Conservation (phyloP, 2,888 invertebrate species). For the Morinoia aosen region DNA sequence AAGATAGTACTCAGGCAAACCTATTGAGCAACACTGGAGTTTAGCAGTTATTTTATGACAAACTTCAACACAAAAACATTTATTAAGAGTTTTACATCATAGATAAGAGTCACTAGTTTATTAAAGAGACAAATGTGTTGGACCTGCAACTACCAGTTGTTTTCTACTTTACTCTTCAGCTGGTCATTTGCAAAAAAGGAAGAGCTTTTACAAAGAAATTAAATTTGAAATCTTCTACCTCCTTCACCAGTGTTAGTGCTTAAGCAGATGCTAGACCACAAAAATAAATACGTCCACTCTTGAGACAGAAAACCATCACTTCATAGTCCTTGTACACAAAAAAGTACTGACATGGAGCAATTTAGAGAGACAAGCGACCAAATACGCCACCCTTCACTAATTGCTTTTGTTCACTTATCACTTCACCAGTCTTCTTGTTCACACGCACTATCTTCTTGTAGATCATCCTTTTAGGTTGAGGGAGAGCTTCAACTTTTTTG, state of each 20-base stretch:
- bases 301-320: neutral
- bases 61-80: neutral
- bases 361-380: conserved; percentile 37
- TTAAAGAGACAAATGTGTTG: no score
- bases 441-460: conserved; percentile 64
- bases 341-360: neutral
- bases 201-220: no score
- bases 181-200: no score
- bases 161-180: no score
- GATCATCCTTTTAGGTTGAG: conserved; percentile 54
- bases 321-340: neutral
- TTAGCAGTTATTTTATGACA: neutral
- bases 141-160: no score
- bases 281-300: neutral
- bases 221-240: neutral
- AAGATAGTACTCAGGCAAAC: neutral
- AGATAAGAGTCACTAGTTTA: no score
- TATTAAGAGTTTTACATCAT: no score
- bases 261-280: neutral
- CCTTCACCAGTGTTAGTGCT: neutral
- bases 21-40: neutral
- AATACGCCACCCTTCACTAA: conserved; percentile 8
- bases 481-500: neutral
- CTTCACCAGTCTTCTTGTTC: conserved; percentile 66
- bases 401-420: conserved; percentile 62